Conservation (phyloP, 2,888 invertebrate species). For the Cerceris ruficornis region DNA sequence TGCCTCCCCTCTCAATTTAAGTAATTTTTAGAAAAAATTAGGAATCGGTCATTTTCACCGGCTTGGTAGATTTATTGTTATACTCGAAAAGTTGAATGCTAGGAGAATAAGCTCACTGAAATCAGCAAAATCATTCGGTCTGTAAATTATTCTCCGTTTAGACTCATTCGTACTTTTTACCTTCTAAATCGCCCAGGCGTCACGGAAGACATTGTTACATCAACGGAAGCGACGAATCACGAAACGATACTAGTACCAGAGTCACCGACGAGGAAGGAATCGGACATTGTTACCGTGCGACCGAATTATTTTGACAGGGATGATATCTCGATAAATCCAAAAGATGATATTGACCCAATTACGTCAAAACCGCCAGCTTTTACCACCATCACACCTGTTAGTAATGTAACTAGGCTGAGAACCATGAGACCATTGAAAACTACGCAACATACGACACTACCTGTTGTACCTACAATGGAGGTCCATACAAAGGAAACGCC, state of each 20-base stretch:
- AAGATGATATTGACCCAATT: conserved; percentile 72
- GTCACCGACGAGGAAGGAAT: background rate
- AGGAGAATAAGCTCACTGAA: too few relatives aligned
- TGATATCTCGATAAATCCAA: conserved; percentile 65
- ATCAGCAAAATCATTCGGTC: too few relatives aligned
- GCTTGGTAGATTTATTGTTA: too few relatives aligned
- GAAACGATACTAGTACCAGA: background rate
- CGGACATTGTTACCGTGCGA: conserved; percentile 12
- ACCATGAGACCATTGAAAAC: conserved; percentile 23
- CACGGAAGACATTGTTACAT: background rate
- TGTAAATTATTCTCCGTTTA: too few relatives aligned
- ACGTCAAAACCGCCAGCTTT: conserved; percentile 50
- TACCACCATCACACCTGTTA: conserved; percentile 13
- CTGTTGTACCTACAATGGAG: conserved; percentile 10
- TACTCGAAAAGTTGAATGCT: too few relatives aligned
- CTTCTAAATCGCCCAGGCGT: background rate
- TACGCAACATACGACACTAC: conserved; percentile 53
- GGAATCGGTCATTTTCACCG: too few relatives aligned
- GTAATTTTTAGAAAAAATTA: too few relatives aligned
- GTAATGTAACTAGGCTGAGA: conserved; percentile 33
- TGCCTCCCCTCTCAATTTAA: too few relatives aligned
- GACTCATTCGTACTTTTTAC: too few relatives aligned
- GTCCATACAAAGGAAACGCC: conserved; percentile 47
- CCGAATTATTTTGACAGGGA: conserved; percentile 17
- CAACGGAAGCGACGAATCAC: background rate